Percentiles rank a stretch among this genome's conserved stretches.
phyloP scores from a whole-genome alignment of 2,888 invertebrate species.

The Sinhomidia bicolor region DNA sequence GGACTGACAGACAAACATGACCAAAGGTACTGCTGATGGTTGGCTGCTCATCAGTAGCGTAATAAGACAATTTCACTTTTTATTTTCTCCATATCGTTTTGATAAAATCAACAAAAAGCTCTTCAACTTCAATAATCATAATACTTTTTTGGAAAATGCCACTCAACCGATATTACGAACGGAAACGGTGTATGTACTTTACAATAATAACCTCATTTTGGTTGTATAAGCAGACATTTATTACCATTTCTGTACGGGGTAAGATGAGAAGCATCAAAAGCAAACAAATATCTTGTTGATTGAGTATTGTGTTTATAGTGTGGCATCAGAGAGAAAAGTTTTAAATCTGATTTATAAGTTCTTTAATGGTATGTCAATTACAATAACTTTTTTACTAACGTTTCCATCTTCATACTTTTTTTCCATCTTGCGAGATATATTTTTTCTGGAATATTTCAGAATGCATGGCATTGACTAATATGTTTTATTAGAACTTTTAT shows the following conservation, averaged over 20 bases:
- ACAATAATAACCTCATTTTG: background rate
- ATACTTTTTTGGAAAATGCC: background rate
- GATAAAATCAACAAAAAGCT: background rate
- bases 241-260: background rate
- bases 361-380: constrained; percentile 1
- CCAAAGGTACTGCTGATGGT: background rate
- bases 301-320: background rate
- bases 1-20: background rate
- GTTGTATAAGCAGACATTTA: background rate
- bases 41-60: no score
- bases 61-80: background rate
- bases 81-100: background rate
- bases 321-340: constrained; percentile 21
- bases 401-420: no score
- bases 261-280: background rate
- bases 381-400: background rate
- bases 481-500: background rate
- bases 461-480: background rate
- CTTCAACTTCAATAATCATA: constrained; percentile 7
- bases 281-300: background rate
- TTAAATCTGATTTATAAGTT: background rate
- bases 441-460: background rate
- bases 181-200: background rate
- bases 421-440: no score
- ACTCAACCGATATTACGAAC: background rate